Base-by-base conservation (phyloP, 1,140 invertebrate species). In the Saccostrea cuccullata region DNA sequence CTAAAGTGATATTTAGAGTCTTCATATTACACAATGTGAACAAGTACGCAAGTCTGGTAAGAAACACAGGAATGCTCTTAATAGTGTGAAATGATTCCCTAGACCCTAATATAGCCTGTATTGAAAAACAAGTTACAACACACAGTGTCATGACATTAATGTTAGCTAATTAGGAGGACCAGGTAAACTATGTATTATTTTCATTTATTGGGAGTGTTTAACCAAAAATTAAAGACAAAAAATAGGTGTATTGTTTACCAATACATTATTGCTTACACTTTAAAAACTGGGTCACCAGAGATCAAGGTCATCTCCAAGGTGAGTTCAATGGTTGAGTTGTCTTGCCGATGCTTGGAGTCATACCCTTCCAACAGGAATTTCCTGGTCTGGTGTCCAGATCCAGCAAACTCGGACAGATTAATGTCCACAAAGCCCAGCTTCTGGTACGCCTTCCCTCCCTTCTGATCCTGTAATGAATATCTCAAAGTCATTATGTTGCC, bases 351-450 rank as follows among this genome's bases (percentile, higher is more conserved):
- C 82, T 97, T 97, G 11, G 94, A 94, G 95, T 99, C 98, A 94
- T 99, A 99, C 5, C 98, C 98, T 96, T 99, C 98, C 26, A 99
- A 95, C 83, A 99, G 96, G 94, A 97, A 99, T 90, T 97, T 96
- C 89, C 97, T 96, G 89, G 96, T 96, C 73, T 97, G 97, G 88
- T 97, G 96, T 17, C 98, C 98, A n/a, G 98, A 97, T 89, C 98
- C 98, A 64, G 98, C 98, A 95, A 98, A 98, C 96, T 99, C 98
- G 55, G 98, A 97, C 91, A 99, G 96, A 96, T 99, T 99, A 89
- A 99, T 96, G 95, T 99, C 98, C 89, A 97, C 98, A 96, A 98
- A 99, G 58, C 99, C 99, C 88, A 99, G 96, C 95, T 99, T 99
- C 95, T 98, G 97, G 96, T 98, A 98, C 91, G 98, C 98, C 91